Evolutionary conservation across 2,113 vertebrate species (phyloP).

Genomic region (Clinocottus analis): DNA sequence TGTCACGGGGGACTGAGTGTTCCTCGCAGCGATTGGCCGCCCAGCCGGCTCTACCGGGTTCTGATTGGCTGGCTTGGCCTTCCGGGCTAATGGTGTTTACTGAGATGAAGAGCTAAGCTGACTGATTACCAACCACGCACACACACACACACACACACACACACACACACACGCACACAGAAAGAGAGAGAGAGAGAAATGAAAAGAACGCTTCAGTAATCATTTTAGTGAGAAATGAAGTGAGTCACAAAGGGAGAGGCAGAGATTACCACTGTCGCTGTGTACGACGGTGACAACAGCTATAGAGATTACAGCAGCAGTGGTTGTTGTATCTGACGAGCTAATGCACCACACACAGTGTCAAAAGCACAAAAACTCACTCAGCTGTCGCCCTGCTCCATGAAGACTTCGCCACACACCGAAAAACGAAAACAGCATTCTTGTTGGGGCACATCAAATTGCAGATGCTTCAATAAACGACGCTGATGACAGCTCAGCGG

Average conservation of each 20-base stretch:
- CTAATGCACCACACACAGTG: conserved; percentile 21
- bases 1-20: conserved; percentile 78
- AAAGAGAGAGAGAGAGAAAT: conserved; percentile 36
- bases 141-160: conserved; percentile 16
- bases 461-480: not conserved
- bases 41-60: conserved; percentile 18
- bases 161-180: conserved; percentile 23
- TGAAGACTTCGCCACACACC: not conserved
- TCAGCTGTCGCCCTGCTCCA: not conserved
- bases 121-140: conserved; percentile 75
- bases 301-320: conserved; percentile 41
- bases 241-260: conserved; percentile 52
- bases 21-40: conserved; percentile 63
- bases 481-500: not conserved
- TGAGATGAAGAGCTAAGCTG: conserved; percentile 80
- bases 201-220: conserved; percentile 59
- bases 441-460: not conserved
- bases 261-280: conserved; percentile 61
- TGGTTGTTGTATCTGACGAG: conserved; percentile 24
- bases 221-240: conserved; percentile 56
- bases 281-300: conserved; percentile 14
- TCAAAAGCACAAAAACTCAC: conserved; percentile 4
- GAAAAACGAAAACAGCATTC: not conserved
- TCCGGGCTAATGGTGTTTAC: conserved; percentile 82
- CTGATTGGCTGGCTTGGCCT: conserved; percentile 77